phyloP scores from a whole-genome alignment of 2,888 invertebrate species.

The Folsomia manolachei region DNA sequence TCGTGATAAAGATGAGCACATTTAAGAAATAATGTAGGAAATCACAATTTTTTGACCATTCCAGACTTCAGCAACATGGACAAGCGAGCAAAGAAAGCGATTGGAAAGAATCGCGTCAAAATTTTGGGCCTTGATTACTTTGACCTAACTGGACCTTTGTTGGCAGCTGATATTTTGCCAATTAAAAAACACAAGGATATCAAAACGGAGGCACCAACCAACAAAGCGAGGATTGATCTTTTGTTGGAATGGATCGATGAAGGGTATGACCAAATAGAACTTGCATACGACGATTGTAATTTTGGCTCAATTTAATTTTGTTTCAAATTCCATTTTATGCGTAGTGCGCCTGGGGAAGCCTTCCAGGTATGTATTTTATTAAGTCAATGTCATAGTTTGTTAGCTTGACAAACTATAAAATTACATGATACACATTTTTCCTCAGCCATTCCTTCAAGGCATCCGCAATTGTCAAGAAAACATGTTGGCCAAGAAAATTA shows the following conservation, averaged over 20 bases:
- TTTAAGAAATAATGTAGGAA: no score
- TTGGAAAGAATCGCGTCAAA: slow-evolving; percentile 42
- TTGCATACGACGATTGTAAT: not conserved
- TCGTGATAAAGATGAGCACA: no score
- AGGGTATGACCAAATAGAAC: slow-evolving; percentile 30
- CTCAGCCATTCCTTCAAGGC: slow-evolving; percentile 45
- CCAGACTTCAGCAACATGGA: no score
- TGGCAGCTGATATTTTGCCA: slow-evolving; percentile 39
- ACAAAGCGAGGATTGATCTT: slow-evolving; percentile 42
- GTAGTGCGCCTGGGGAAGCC: slow-evolving; percentile 39
- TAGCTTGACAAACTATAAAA: no score
- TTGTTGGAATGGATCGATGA: slow-evolving; percentile 46
- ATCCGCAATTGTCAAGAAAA: slow-evolving; percentile 42
- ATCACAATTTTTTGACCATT: no score
- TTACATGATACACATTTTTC: no score
- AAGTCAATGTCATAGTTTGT: no score
- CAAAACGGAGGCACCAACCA: slow-evolving; percentile 29
- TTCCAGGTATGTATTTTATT: no score
- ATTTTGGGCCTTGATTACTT: slow-evolving; percentile 43
- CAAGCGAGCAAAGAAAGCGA: slow-evolving; percentile 37
- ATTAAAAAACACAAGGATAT: slow-evolving; percentile 45
- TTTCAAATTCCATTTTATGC: not conserved
- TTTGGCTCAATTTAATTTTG: slow-evolving; percentile 4
- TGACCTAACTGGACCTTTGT: slow-evolving; percentile 40
- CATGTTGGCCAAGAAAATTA: slow-evolving; percentile 44